Evolutionary conservation across 1,140 invertebrate genomes (phyloP).

Genomic region (Drosophila malerkotliana): DNA sequence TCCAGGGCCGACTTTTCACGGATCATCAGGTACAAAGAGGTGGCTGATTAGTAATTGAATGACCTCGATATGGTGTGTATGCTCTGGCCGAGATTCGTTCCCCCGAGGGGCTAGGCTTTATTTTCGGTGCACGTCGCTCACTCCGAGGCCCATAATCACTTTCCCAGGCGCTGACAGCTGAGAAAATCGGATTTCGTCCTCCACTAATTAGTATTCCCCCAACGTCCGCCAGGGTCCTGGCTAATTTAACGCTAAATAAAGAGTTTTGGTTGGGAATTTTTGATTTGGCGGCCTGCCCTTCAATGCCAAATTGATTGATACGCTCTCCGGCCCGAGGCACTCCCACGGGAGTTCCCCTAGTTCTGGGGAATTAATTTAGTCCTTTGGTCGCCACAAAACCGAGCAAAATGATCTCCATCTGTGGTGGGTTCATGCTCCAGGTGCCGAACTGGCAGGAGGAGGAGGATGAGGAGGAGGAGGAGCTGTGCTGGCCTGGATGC

Average conservation of each 20-base stretch:
- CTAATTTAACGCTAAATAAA: slow-evolving; percentile 71
- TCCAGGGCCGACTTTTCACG: slow-evolving; percentile 1
- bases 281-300: slow-evolving; percentile 23
- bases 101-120: background rate
- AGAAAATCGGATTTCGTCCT: slow-evolving; percentile 29
- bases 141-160: slow-evolving; percentile 7
- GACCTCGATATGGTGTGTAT: background rate
- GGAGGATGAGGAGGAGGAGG: background rate
- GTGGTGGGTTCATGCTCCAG: slow-evolving; percentile 1
- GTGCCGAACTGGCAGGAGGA: background rate
- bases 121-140: background rate
- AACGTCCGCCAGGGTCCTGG: slow-evolving; percentile 1
- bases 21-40: slow-evolving; percentile 29
- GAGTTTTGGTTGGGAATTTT: slow-evolving; percentile 50
- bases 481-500: background rate
- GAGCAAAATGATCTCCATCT: slow-evolving; percentile 24
- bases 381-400: slow-evolving; percentile 5
- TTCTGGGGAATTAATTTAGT: slow-evolving; percentile 68
- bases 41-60: slow-evolving; percentile 32
- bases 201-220: slow-evolving; percentile 28
- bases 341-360: background rate
- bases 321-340: background rate
- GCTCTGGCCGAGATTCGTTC: background rate
- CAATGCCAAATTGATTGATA: slow-evolving; percentile 62
- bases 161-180: slow-evolving; percentile 16